These are phyloP conservation scores for Megaustenia siamemsis DNA, from an alignment of 2,888 invertebrate species.

Conservation along the genomic window DNA sequence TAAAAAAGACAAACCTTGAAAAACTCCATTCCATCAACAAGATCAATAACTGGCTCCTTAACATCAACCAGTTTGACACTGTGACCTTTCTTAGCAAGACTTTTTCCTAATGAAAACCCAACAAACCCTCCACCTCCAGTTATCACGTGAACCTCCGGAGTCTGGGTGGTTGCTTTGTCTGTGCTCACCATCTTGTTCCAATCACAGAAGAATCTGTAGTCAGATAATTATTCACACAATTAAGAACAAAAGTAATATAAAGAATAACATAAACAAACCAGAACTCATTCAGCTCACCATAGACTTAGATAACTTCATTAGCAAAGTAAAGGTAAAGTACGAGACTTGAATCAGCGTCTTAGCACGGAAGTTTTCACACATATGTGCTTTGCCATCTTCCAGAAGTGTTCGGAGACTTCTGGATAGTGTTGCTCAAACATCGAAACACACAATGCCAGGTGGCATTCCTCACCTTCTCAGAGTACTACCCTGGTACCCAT, in stretches of 20 bases:
- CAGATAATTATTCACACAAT: background rate
- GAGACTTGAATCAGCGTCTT: too few species aligned
- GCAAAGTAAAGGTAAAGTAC: too few species aligned
- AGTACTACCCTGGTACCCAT: too few species aligned
- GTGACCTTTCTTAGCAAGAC: conserved; percentile 75
- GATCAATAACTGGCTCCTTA: conserved; percentile 67
- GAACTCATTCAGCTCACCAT: too few species aligned
- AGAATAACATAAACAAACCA: background rate
- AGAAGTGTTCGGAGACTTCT: too few species aligned
- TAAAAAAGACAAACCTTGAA: conserved; percentile 64
- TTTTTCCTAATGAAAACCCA: conserved; percentile 78
- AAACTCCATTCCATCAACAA: conserved; percentile 69
- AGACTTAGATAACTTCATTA: too few species aligned
- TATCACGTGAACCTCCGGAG: conserved; percentile 69
- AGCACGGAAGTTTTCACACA: too few species aligned
- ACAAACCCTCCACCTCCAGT: conserved; percentile 81
- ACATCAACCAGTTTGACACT: conserved; percentile 78
- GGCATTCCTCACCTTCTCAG: too few species aligned
- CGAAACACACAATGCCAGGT: too few species aligned
- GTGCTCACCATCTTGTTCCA: background rate
- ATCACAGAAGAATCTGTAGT: background rate
- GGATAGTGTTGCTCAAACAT: too few species aligned
- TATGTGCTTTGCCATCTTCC: too few species aligned
- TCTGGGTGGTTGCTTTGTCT: background rate
- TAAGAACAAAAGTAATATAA: background rate